Evolutionary conservation across 2,888 invertebrate species (phyloP).

Genomic region (Tachystola acroxantha): DNA sequence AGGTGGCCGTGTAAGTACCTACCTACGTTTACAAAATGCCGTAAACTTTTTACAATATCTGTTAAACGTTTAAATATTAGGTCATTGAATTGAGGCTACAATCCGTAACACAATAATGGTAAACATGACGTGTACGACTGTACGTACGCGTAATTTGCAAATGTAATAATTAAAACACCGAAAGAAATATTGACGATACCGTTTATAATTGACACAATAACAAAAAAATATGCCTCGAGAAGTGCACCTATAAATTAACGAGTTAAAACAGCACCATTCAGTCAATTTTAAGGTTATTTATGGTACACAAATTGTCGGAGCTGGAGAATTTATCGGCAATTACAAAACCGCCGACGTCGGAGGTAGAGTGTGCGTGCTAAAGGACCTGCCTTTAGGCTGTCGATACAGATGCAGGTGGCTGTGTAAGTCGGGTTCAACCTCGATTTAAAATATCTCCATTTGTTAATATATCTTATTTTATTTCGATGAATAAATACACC

Average conservation of each 20-base stretch:
- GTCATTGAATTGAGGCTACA: too few species aligned
- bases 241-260: slow-evolving; percentile 15
- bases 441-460: too few species aligned
- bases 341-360: slow-evolving; percentile 21
- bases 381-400: slow-evolving; percentile 10
- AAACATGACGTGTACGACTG: too few species aligned
- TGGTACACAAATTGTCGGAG: slow-evolving; percentile 24
- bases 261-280: slow-evolving; percentile 14
- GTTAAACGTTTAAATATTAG: too few species aligned
- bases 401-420: neutral
- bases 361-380: slow-evolving; percentile 3
- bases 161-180: too few species aligned
- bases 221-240: slow-evolving; percentile 15
- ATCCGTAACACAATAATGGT: too few species aligned
- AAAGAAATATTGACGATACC: too few species aligned
- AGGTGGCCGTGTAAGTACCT: too few species aligned
- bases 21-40: neutral
- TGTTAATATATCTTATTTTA: neutral
- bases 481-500: too few species aligned
- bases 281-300: slow-evolving; percentile 29
- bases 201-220: slow-evolving; percentile 15
- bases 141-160: too few species aligned
- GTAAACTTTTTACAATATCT: too few species aligned
- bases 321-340: slow-evolving; percentile 26
- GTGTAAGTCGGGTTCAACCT: neutral